A percentile compares a stretch with the other conserved stretches of the same genome.
These are phyloP conservation scores for Brachynemurus nebulosus DNA, from an alignment of 2,888 invertebrate genomes.

Conservation along the genomic window DNA sequence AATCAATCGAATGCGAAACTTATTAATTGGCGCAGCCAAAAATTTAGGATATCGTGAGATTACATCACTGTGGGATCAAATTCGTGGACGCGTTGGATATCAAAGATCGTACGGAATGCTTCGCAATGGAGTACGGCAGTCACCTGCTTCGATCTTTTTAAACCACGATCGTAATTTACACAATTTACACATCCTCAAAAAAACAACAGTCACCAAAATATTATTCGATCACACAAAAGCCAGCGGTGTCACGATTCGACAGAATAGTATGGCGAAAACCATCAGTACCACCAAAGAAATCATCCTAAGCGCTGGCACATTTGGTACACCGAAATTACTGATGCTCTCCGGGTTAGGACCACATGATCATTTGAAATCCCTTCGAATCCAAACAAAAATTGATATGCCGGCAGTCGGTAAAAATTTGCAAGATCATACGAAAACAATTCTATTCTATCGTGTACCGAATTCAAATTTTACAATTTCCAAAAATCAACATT, in stretches of 20 bases:
- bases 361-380: constrained; percentile 41
- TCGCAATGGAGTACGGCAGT: too few relatives aligned
- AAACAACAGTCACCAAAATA: constrained; percentile 40
- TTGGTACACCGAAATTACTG: constrained; percentile 52
- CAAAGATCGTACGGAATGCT: too few relatives aligned
- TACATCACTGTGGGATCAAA: too few relatives aligned
- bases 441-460: too few relatives aligned
- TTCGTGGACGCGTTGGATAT: too few relatives aligned
- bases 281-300: constrained; percentile 41
- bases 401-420: too few relatives aligned
- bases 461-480: too few relatives aligned
- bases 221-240: constrained; percentile 36
- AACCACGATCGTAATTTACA: too few relatives aligned
- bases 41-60: constrained; percentile 29
- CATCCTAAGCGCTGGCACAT: too few relatives aligned
- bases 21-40: constrained; percentile 23
- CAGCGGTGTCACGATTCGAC: constrained; percentile 30
- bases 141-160: constrained; percentile 30
- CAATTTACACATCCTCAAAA: constrained; percentile 45
- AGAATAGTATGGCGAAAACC: constrained; percentile 23
- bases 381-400: constrained; percentile 26
- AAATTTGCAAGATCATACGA: constrained; percentile 2
- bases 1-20: neutral
- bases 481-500: too few relatives aligned
- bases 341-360: too few relatives aligned